Conservation (phyloP, 2,797 vertebrate species). For the Enteromius radiatus region DNA sequence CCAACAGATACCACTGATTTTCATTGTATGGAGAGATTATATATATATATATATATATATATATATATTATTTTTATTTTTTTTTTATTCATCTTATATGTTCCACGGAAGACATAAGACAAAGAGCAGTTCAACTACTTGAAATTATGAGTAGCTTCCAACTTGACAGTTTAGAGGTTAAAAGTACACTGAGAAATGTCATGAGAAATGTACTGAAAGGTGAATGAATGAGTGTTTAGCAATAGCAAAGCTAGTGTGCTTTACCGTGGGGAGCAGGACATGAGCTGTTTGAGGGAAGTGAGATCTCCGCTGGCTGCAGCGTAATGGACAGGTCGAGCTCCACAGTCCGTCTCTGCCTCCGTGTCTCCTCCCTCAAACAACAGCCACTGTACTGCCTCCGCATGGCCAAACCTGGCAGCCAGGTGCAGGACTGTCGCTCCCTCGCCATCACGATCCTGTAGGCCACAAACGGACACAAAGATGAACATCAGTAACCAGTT, state of each 20-base stretch:
- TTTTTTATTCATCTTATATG: no score
- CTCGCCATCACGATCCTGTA: slow-evolving; percentile 79
- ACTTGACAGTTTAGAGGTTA: neutral
- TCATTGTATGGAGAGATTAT: neutral
- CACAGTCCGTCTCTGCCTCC: slow-evolving; percentile 75
- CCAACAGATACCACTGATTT: neutral
- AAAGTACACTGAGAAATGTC: neutral
- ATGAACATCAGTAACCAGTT: neutral
- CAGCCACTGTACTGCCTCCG: slow-evolving; percentile 79
- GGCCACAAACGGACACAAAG: neutral
- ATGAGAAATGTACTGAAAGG: neutral
- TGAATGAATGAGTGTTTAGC: slow-evolving; percentile 11
- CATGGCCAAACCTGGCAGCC: slow-evolving; percentile 81
- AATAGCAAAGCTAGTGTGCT: slow-evolving; percentile 12
- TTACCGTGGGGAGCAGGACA: slow-evolving; percentile 74
- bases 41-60: no score
- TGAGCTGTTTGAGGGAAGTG: slow-evolving; percentile 80
- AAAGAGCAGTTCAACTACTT: neutral
- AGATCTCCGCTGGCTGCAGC: slow-evolving; percentile 83
- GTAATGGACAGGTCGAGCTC: slow-evolving; percentile 85
- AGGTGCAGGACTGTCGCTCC: slow-evolving; percentile 85
- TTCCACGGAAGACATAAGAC: neutral
- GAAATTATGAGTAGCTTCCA: neutral
- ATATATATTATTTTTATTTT: no score
- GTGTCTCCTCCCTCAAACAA: slow-evolving; percentile 74